A percentile compares a stretch with the other conserved stretches of the same genome.
These are phyloP conservation scores for Solen grandis DNA, from an alignment of 1,140 invertebrate species.

Conservation along the genomic window DNA sequence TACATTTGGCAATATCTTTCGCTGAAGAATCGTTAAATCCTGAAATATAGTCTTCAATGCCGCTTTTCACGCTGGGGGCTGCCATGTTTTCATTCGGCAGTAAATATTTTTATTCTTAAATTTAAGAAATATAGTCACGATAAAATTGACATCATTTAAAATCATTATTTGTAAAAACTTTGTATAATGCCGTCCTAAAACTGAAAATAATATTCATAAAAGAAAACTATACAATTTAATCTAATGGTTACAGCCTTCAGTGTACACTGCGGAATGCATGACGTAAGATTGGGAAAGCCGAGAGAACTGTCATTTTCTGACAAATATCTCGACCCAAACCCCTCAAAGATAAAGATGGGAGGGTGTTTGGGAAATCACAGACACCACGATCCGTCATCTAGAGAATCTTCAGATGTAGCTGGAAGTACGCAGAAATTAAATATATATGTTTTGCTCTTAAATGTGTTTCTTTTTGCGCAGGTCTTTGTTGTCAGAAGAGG, in stretches of 20 bases:
- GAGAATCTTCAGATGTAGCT: conserved; percentile 55
- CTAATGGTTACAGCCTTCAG: no score
- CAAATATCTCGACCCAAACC: conserved; percentile 17
- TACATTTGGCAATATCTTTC: conserved; percentile 16
- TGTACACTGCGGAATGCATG: no score
- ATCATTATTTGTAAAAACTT: no score
- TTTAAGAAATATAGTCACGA: no score
- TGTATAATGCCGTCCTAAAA: no score
- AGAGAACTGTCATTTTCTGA: conserved; percentile 36
- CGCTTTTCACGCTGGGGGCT: conserved; percentile 12
- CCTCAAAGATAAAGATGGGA: conserved; percentile 41
- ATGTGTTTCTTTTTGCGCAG: neutral
- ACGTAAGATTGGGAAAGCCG: no score
- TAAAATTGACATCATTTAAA: no score
- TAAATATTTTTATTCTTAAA: no score
- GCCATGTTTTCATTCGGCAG: conserved; percentile 47
- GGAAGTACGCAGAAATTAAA: conserved; percentile 28
- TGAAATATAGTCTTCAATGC: conserved; percentile 23
- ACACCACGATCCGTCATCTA: conserved; percentile 47
- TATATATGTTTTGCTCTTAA: neutral
- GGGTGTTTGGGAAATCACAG: conserved; percentile 53
- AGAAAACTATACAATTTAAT: no score
- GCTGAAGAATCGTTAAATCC: conserved; percentile 31
- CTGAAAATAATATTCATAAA: no score
- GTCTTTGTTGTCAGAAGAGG: no score